Evolutionary conservation across 2,888 invertebrate species (phyloP), one percentile per base, ranked within the genome.

Genomic region (Melinaea marsaeus): DNA sequence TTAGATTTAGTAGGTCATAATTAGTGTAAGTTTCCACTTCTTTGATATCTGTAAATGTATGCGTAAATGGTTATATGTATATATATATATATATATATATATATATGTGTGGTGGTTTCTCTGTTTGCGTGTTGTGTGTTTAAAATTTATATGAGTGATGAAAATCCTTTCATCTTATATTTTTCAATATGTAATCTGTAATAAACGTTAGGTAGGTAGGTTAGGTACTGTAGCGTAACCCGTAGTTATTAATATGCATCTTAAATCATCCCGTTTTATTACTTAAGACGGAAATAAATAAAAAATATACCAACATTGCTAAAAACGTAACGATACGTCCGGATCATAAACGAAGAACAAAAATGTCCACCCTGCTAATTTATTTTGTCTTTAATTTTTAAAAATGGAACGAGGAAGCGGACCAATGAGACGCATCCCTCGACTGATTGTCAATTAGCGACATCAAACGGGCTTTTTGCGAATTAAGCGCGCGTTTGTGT

Each of bases 401-500:
- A 86, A 90, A 88, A 87, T 83, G 81, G 88, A 86, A 87, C 84
- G 81, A 79, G 84, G 84, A 82, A 83, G 79, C 82, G 76, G 78
- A 79, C 87, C 90, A 90, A 89, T 90, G 90, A 86, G 85, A 88
- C 90, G 84, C 89, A 84, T 85, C 90, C 89, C 79, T 83, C 82
- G 81, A 76, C 84, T 90, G 90, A 91, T 90, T 90, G 91, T 90
- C 91, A 91, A 91, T 91, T 91, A 91, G 90, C 81, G 84, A 91
- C 90, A 90, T 90, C 91, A 91, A 91, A 90, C 90, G 90, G 86
- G 86, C 90, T 91, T 89, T 90, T 90, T 90, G 88, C 90, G 88
- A 91, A 91, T 90, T 90, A 90, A 88, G 85, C 88, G 86, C 77
- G 77, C 83, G 88, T 83, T 87, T 86, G 83, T 87, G 84, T 88